Evolutionary conservation across 2,797 vertebrate genomes (phyloP).

Genomic region (Paedocypris micromegethes): DNA sequence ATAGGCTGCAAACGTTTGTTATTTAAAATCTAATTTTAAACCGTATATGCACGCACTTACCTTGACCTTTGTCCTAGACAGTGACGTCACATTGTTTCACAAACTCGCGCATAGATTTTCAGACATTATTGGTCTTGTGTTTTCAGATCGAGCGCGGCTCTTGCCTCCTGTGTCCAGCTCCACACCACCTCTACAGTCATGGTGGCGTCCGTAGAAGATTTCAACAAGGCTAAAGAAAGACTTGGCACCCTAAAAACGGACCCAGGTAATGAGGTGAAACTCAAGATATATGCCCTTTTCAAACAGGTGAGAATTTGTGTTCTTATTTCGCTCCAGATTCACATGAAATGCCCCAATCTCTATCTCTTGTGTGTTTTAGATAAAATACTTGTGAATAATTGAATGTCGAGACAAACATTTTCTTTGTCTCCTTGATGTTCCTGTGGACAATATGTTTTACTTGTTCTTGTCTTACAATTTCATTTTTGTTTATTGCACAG

Average conservation of each 20-base stretch:
- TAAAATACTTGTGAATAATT: no score
- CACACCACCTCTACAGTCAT: conserved; percentile 61
- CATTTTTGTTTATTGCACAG: no score
- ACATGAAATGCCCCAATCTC: no score
- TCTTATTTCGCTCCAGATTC: not conserved
- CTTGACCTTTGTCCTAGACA: conserved; percentile 2
- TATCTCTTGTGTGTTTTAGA: no score
- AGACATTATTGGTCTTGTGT: not conserved
- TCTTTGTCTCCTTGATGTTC: no score
- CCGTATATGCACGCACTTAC: not conserved
- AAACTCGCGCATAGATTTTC: no score
- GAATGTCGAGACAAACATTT: no score
- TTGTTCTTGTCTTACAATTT: no score
- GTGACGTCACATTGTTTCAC: not conserved
- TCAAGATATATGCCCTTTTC: conserved; percentile 86
- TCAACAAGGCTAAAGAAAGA: conserved; percentile 74
- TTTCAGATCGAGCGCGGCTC: conserved; percentile 41
- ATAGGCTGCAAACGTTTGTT: not conserved
- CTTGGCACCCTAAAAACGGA: conserved; percentile 78
- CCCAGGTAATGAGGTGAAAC: conserved; percentile 82
- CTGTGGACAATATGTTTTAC: no score
- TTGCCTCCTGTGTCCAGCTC: conserved; percentile 54
- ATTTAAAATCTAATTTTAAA: not conserved
- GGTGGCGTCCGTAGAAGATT: conserved; percentile 74
- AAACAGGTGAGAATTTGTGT: conserved; percentile 77